Conservation (phyloP, 2,888 invertebrate genomes). For the Xestia sexstrigata region DNA sequence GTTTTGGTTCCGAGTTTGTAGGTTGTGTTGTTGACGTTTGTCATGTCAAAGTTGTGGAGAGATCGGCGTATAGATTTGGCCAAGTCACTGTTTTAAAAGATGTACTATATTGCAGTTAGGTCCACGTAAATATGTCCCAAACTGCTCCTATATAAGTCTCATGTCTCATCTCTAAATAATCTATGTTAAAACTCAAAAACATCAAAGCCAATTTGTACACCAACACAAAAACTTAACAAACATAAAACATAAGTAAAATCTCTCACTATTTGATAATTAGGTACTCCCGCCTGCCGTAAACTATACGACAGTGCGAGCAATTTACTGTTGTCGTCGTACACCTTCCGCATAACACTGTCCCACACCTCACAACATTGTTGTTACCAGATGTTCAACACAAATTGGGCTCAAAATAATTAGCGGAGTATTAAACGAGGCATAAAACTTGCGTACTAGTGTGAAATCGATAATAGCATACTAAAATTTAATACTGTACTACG, state of each 20-base stretch:
- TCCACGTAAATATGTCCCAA: background rate
- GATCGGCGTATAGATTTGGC: background rate
- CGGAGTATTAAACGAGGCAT: constrained; percentile 80
- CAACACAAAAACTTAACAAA: background rate
- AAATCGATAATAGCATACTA: constrained; percentile 78
- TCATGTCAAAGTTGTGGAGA: constrained; percentile 25
- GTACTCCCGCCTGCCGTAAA: constrained; percentile 50
- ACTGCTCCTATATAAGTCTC: background rate
- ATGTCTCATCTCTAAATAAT: background rate
- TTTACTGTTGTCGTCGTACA: constrained; percentile 37
- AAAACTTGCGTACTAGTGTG: constrained; percentile 77
- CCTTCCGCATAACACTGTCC: constrained; percentile 51
- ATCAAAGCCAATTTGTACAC: constrained; percentile 17
- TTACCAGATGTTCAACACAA: constrained; percentile 64
- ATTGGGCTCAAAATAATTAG: constrained; percentile 78
- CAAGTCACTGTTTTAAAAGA: background rate
- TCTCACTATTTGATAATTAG: constrained; percentile 45
- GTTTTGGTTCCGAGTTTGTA: constrained; percentile 13
- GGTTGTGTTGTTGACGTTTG: constrained; percentile 46
- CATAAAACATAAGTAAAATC: constrained; percentile 34
- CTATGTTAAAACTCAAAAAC: constrained; percentile 8
- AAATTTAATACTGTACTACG: constrained; percentile 68
- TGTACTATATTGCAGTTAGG: background rate
- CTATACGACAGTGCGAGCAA: constrained; percentile 50
- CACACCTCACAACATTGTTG: constrained; percentile 38